Evolutionary conservation across 1,140 invertebrate genomes (phyloP), one percentile per base, ranked within the genome.

Genomic region (Reticulitermes speratus): DNA sequence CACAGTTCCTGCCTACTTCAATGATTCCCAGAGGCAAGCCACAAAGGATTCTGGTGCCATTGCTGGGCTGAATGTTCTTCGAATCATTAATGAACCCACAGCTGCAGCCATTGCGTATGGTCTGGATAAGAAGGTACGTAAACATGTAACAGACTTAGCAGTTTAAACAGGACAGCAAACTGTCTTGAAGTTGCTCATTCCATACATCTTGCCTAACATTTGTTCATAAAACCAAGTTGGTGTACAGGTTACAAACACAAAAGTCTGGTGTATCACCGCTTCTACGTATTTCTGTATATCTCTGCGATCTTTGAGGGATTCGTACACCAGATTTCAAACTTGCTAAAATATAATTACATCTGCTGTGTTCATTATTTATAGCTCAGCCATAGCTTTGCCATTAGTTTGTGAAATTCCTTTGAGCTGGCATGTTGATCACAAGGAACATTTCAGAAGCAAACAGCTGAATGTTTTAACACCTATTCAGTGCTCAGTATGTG

Each of bases 61-160:
- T 92, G 95, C 97, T 88, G 94, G 94, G 88, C 91, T 97, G 87
- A 97, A 98, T 89, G 96, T 97, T 88, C 93, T 98, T 88, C 94
- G 97, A 92, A 97, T 97, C 89, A 97, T 97, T 90, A 97, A 97
- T 89, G 99, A 99, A 92, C 99, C 99, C 75, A 99, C 98, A 86
- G 99, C 99, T 88, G 99, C 99, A 88, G 99, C 99, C 89, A 99
- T 99, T 93, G 99, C 99, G 82, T 99, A 99, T 91, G 99, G 99
- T 91, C 93, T 99, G 86, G 98, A 99, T 93, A 99, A 99, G 92
- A 99, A 99, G 92, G 97, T 87, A 44, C 16, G n/a, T n/a, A n/a
- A n/a, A n/a, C n/a, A n/a, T n/a, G n/a, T n/a, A n/a, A n/a, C n/a
- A n/a, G 3, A 65, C 2, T 84, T 84, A 55, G 52, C 25, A 23